Evolutionary conservation across 1,140 invertebrate genomes (phyloP).

Genomic region (Drosophila virilis): DNA sequence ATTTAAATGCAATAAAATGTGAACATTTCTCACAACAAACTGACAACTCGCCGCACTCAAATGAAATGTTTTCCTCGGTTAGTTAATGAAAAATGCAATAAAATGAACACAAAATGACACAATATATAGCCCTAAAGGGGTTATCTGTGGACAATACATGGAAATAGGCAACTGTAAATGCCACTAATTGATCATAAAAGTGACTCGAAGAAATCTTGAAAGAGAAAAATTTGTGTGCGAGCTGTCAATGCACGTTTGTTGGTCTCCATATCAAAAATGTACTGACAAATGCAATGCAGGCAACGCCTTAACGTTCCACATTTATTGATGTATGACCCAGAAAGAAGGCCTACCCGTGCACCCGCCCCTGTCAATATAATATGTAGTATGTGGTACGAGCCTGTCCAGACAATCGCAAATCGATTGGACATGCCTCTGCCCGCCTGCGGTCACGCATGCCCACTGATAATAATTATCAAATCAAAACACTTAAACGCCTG

Average conservation of each 20-base stretch:
- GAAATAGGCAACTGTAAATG: conserved; percentile 63
- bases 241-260: conserved; percentile 42
- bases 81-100: conserved; percentile 78
- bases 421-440: conserved; percentile 66
- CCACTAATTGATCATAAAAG: conserved; percentile 79
- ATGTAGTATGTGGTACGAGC: not conserved
- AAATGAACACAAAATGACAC: conserved; percentile 72
- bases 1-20: conserved; percentile 78
- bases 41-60: conserved; percentile 40
- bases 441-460: conserved; percentile 76
- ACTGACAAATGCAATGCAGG: conserved; percentile 66
- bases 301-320: conserved; percentile 61
- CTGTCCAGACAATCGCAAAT: conserved; percentile 62
- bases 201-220: conserved; percentile 31
- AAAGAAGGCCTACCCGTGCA: conserved; percentile 31
- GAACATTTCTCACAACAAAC: conserved; percentile 66
- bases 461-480: conserved; percentile 84
- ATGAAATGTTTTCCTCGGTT: conserved; percentile 72
- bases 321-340: conserved; percentile 79
- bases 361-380: not conserved
- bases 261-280: conserved; percentile 39
- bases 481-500: conserved; percentile 83
- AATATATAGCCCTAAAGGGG: conserved; percentile 43
- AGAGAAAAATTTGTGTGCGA: conserved; percentile 25
- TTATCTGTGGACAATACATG: conserved; percentile 25